Base-by-base conservation (phyloP, 2,797 vertebrate species). In the Micrastur ruficollis region DNA sequence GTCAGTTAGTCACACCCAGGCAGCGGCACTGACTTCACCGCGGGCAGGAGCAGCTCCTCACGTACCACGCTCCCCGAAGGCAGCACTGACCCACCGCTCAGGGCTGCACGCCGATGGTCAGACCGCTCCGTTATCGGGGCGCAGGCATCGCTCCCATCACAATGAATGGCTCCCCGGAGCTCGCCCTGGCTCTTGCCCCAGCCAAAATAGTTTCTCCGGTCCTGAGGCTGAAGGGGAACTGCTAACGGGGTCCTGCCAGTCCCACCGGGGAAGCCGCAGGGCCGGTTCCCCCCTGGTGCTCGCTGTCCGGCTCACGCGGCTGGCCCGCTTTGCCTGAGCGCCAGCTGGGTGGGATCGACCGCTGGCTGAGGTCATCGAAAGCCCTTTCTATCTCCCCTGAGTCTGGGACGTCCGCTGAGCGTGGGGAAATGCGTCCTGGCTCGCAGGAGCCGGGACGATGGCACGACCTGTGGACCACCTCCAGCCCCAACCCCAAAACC, bases 1-100 rank as follows among this genome's bases (percentile, higher is more conserved):
- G 94, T 96, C 95, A 97, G 86, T 6, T 19, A 52, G 95, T 90
- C 94, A 97, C 95, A 96, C 96, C 96, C 95, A 96, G 92, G 93
- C 94, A 93, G 93, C 90, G 44, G 95, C 96, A 49, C 93, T 97
- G 95, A 97, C 95, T 93, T 97, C 96, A 96, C 95, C 73, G 56
- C 66, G 82, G 94, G 94, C 94, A 97, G 94, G 73, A 95, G 94
- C 93, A 1, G 92, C 92, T 96, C 92, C 95, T 96, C 96, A 97
- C 96, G 95, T 97, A 93, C 76, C 32, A 75, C 7, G 40, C 82
- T 95, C 93, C 93, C 95, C 53, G 58, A 86, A 90, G 96, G 95
- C 96, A 93, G 79, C 44, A 6, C 92, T 93, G 96, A 93, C 95
- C 92, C 46, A 8, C 83, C 20, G 49, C 81, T 56, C 71, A 40